Evolutionary conservation across 2,888 invertebrate species (phyloP).

Genomic region (Megaustenia siamemsis): DNA sequence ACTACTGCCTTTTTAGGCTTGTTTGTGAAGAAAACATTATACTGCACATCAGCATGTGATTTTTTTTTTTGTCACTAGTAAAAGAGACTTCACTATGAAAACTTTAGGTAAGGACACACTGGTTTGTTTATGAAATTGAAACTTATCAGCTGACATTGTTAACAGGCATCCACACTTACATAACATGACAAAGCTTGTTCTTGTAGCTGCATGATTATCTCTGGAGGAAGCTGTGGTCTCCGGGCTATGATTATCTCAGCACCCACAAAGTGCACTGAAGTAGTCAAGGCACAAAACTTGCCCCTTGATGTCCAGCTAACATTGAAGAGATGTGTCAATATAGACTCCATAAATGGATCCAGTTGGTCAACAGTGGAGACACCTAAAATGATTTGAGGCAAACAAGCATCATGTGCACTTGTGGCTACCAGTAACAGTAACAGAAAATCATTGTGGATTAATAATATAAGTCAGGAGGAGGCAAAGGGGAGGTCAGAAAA

Average conservation of each 20-base stretch:
- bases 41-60: too few species aligned
- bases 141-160: too few species aligned
- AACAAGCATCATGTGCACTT: too few species aligned
- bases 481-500: too few species aligned
- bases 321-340: slow-evolving; percentile 62
- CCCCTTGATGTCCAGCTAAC: slow-evolving; percentile 76
- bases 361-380: background rate
- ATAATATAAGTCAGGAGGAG: too few species aligned
- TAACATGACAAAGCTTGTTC: slow-evolving; percentile 80
- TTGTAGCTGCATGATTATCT: slow-evolving; percentile 77
- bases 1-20: too few species aligned
- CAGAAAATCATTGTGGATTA: background rate
- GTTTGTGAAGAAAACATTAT: too few species aligned
- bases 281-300: slow-evolving; percentile 77
- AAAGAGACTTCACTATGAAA: too few species aligned
- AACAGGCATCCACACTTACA: slow-evolving; percentile 80
- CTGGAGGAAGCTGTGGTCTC: slow-evolving; percentile 78
- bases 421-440: background rate
- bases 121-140: too few species aligned
- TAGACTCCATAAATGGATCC: slow-evolving; percentile 49
- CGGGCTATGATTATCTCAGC: slow-evolving; percentile 76
- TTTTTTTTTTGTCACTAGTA: too few species aligned
- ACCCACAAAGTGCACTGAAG: slow-evolving; percentile 80
- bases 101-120: too few species aligned
- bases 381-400: too few species aligned